These are phyloP conservation scores for Drosophila rhopaloa DNA, from an alignment of 1,140 invertebrate species.

Conservation along the genomic window DNA sequence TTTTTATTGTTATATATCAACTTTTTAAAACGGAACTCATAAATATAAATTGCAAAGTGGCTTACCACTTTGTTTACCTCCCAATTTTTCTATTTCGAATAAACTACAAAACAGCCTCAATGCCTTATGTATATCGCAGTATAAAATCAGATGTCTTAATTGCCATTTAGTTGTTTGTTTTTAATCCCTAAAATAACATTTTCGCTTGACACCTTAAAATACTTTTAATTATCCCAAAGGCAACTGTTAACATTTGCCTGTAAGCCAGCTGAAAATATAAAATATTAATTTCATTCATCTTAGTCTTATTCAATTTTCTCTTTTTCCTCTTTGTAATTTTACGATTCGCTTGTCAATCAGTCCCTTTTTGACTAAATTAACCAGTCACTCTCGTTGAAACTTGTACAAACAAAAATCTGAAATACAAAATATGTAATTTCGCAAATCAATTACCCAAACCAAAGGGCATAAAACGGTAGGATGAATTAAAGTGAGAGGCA, in stretches of 20 bases:
- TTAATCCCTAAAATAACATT: constrained; percentile 3
- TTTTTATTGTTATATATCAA: too few relatives aligned
- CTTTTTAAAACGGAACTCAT: too few relatives aligned
- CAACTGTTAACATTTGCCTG: background rate
- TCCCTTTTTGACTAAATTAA: constrained; percentile 30
- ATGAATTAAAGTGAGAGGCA: constrained; percentile 6
- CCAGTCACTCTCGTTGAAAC: constrained; percentile 17
- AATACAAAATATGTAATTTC: constrained; percentile 38
- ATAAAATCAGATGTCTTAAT: too few relatives aligned
- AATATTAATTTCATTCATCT: constrained; percentile 12
- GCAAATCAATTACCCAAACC: constrained; percentile 58
- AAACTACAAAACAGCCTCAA: too few relatives aligned
- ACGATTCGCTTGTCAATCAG: constrained; percentile 24
- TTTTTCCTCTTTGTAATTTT: background rate
- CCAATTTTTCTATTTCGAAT: too few relatives aligned
- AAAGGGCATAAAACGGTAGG: background rate
- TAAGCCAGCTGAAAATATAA: constrained; percentile 6
- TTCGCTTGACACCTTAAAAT: constrained; percentile 9
- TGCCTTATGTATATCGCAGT: too few relatives aligned
- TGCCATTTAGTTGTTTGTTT: too few relatives aligned
- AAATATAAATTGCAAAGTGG: too few relatives aligned
- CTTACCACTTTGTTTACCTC: too few relatives aligned
- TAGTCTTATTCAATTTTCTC: background rate
- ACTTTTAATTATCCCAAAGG: constrained; percentile 5
- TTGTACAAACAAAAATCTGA: constrained; percentile 26